phyloP scores from a whole-genome alignment of 2,113 vertebrate genomes.

The Thryonomys swinderianus region DNA sequence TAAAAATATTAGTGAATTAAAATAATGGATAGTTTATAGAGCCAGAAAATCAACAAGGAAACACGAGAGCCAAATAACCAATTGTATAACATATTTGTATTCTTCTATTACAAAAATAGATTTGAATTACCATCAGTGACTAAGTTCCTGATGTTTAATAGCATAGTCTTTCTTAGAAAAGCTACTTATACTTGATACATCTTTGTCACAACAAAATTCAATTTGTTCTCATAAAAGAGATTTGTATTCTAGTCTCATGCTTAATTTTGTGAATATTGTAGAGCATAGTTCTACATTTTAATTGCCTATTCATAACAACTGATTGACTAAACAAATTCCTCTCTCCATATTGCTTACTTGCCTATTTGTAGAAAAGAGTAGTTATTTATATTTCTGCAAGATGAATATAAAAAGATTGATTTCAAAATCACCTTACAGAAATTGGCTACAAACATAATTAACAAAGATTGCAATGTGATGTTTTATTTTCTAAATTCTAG shows the following conservation, averaged over 20 bases:
- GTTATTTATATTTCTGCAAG: not conserved
- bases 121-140: conserved; percentile 44
- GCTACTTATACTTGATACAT: not conserved
- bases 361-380: conserved; percentile 28
- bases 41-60: not conserved
- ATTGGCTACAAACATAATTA: not conserved
- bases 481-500: conserved; percentile 49
- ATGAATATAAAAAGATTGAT: not conserved
- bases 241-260: conserved; percentile 24
- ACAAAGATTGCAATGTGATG: not conserved
- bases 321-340: conserved; percentile 26
- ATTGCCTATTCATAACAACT: conserved; percentile 18
- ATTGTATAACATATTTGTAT: conserved; percentile 33
- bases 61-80: not conserved
- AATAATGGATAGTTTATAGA: not conserved
- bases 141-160: conserved; percentile 29
- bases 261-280: conserved; percentile 53
- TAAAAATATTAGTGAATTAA: not conserved
- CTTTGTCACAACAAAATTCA: conserved; percentile 42
- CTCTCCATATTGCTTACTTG: not conserved
- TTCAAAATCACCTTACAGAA: conserved; percentile 21
- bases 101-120: conserved; percentile 8
- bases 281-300: conserved; percentile 46
- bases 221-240: conserved; percentile 30
- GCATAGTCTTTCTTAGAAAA: conserved; percentile 48